Conservation (phyloP, 2,888 invertebrate genomes). For the Hesperia comma region DNA sequence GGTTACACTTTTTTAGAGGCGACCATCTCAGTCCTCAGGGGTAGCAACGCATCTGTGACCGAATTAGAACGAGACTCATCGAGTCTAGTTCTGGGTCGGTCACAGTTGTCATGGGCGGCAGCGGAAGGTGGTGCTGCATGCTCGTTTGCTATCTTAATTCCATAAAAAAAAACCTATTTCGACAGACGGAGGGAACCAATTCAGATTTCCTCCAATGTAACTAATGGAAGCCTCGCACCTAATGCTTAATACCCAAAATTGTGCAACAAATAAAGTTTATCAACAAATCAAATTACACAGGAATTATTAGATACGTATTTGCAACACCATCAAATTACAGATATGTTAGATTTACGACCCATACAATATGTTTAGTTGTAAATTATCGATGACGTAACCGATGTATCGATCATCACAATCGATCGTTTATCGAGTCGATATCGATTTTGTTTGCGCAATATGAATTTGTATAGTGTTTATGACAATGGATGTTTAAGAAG, state of each 20-base stretch:
- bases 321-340: constrained; percentile 4
- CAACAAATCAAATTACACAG: constrained; percentile 5
- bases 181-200: too few relatives aligned
- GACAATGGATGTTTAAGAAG: not conserved
- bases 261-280: not conserved
- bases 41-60: too few relatives aligned
- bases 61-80: too few relatives aligned
- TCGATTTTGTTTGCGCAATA: constrained; percentile 15
- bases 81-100: too few relatives aligned
- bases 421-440: constrained; percentile 17
- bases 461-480: not conserved
- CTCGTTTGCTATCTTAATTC: too few relatives aligned
- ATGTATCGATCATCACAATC: constrained; percentile 9
- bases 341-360: constrained; percentile 11
- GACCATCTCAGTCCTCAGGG: too few relatives aligned
- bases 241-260: not conserved
- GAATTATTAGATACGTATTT: constrained; percentile 3
- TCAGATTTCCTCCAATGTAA: too few relatives aligned
- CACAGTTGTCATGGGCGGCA: too few relatives aligned
- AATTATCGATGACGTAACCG: constrained; percentile 12
- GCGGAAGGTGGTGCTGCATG: too few relatives aligned
- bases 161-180: too few relatives aligned
- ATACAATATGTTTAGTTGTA: constrained; percentile 9
- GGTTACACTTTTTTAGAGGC: too few relatives aligned
- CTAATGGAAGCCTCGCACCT: too few relatives aligned